Base-by-base conservation (phyloP, 2,797 vertebrate species). In the Gallinago stenura region DNA sequence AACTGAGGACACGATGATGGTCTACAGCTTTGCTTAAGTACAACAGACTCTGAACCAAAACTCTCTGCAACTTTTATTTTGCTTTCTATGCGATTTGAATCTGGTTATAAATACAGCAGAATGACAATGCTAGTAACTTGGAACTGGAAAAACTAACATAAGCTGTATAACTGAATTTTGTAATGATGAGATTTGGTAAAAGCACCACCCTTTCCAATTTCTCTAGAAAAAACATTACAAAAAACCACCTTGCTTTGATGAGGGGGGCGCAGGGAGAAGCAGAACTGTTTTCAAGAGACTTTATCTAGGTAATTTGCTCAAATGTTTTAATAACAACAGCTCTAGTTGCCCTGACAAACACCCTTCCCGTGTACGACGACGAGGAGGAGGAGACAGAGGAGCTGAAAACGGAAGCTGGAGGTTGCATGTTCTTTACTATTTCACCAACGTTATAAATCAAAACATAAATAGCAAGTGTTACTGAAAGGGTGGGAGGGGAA, bases 401-500 rank as follows among this genome's bases (percentile, higher is more conserved):
- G 43, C 41, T 83, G 68, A 94, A 93, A 96, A 91, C 2, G 8
- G 83, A 96, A 96, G 83, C 73, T 37, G 80, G 58, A 86, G 89
- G 91, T 88, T 76, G 72, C 33, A 26, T 4, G 2, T 25, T 92
- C 71, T 85, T 87, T 51, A 45, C 71, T 86, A 79, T 35, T 93
- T 90, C 70, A 82, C 72, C 21, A 30, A 0, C 5, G 21, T 3
- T 45, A 73, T 64, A 94, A 88, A 95, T 70, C 66, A 87, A 95
- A 96, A 94, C 57, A 93, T 25, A 96, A 96, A 95, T 88, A 95
- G 77, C 56, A 83, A 90, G 39, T 17, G 39, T 94, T 86, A 95
- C 83, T 53, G 87, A 71, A 84, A 87, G 58, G 66, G 93, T 93
- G 66, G 80, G 78, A 96, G 91, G 96, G 91, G 94, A 72, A 95